A percentile compares a stretch with the other conserved stretches of the same genome.
These are phyloP conservation scores for Coendou prehensilis DNA, from an alignment of 2,797 vertebrate species.

Conservation along the genomic window DNA sequence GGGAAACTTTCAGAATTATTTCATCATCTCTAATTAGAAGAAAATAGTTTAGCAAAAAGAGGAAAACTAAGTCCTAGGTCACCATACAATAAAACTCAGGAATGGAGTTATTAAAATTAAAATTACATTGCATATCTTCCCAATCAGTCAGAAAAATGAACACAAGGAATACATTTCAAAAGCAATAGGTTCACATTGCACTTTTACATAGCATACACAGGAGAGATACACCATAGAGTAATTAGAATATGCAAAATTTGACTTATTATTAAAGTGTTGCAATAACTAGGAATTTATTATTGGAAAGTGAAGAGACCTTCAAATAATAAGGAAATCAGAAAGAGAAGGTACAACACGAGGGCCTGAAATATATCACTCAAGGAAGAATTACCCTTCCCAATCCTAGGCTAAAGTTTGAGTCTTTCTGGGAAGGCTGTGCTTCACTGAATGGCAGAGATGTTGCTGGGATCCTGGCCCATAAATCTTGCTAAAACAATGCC, in stretches of 20 bases:
- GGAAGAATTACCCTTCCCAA: not conserved
- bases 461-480: not conserved
- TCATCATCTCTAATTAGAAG: not conserved
- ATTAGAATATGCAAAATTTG: not conserved
- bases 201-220: not conserved
- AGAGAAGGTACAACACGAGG: not conserved
- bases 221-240: not conserved
- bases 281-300: not conserved
- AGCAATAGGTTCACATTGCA: not conserved
- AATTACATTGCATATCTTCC: not conserved
- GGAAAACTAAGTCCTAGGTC: not conserved
- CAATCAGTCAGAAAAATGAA: not conserved
- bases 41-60: not conserved
- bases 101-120: not conserved
- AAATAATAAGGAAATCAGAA: not conserved
- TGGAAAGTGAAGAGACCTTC: not conserved
- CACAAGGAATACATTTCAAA: not conserved
- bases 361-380: not conserved
- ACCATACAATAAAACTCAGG: not conserved
- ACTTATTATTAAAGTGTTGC: not conserved
- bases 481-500: not conserved
- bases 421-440: rapidly evolving
- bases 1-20: not conserved
- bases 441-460: not conserved
- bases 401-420: too few relatives aligned